Base-by-base conservation (phyloP, 2,888 invertebrate genomes). In the Apotomis turbidana region DNA sequence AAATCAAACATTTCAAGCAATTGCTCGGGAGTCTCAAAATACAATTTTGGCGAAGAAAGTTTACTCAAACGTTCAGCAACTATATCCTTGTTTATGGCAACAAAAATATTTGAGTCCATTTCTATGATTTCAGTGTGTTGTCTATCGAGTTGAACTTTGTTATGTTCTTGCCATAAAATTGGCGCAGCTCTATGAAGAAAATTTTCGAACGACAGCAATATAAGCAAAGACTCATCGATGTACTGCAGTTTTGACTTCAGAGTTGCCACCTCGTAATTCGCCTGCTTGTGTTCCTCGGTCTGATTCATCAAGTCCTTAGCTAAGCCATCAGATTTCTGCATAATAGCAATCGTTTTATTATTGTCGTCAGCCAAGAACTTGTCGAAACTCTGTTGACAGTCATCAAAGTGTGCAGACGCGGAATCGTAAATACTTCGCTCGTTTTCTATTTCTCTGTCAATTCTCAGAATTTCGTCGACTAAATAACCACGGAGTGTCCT, bases 281-380 rank as follows among this genome's bases (percentile, higher is more conserved):
- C 87, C 76, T 89, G 84, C 78, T 90, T 92, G 71, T 89, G 83
- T 61, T 91, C 88, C 77, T 93, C 93, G 10, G 86, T 89, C 80
- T 87, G 84, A 76, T 87, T 88, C 0, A 82, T 77, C 68, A 93
- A 78, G 61, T 91, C 88, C 77, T 88, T 93, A 10, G 89, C 88
- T 71, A 93, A 78, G 61, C 80, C 81, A 76, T 93, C 93, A 0
- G 93, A 93, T 75, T 87, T 91, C 72, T 85, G 88, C 93, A 93
- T 93, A n/a, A 93, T 79, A 6, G 79, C 84, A 73, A 93, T 93
- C 1, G 93, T 93, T 84, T 90, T 89, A 77, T 93, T 88, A 74
- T 93, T 93, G 73, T 93, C 90, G 63, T 91, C 83, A 12, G 92
- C 91, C 41, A 93, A 80, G 76, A 93, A 93, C 76, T 91, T 93